Evolutionary conservation across 2,797 vertebrate genomes (phyloP).

Genomic region (Falco peregrinus): DNA sequence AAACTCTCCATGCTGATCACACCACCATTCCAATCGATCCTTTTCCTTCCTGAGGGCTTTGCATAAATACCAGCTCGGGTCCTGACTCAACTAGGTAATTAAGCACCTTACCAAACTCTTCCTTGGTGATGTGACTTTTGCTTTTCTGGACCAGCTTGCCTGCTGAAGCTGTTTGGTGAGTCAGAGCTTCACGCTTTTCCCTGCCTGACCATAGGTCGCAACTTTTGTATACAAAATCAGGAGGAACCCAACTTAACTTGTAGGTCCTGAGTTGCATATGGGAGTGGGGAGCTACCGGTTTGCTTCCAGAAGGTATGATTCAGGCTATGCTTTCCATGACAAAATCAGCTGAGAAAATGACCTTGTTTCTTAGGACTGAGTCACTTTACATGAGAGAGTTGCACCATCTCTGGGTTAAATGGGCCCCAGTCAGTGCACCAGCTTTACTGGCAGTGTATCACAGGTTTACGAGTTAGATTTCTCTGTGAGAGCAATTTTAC

Average conservation of each 20-base stretch:
- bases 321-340: not conserved
- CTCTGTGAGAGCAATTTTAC: not conserved
- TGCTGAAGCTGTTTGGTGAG: not conserved
- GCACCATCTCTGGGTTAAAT: not conserved
- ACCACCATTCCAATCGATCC: rapidly evolving
- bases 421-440: not conserved
- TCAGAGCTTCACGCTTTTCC: not conserved
- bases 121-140: not conserved
- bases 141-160: not conserved
- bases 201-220: not conserved
- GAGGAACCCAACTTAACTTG: not conserved
- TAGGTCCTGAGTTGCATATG: not conserved
- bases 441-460: rapidly evolving
- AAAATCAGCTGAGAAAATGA: not conserved
- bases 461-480: not conserved
- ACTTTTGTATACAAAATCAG: not conserved
- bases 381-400: not conserved
- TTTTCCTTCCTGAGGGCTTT: not conserved
- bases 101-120: rapidly evolving
- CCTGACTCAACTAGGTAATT: not conserved
- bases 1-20: not conserved
- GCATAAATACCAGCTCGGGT: not conserved
- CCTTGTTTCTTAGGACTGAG: not conserved
- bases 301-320: not conserved
- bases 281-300: not conserved